A percentile compares a stretch with the other conserved stretches of the same genome.
Conservation (phyloP, 2,888 invertebrate species). For the Cataglyphis rosenhaueri region DNA sequence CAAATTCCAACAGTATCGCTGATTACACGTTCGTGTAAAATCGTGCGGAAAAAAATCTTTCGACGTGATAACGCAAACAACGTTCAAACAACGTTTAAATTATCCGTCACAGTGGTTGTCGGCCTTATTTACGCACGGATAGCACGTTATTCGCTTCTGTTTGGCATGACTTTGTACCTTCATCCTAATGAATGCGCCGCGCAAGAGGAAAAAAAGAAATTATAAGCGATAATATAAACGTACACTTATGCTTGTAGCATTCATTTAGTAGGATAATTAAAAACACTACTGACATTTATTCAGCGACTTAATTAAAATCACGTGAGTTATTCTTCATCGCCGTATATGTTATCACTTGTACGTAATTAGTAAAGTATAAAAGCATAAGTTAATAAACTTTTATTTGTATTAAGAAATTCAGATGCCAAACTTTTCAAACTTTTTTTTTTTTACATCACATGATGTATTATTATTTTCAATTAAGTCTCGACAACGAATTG, state of each 20-base stretch:
- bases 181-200: conserved; percentile 41
- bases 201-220: conserved; percentile 30
- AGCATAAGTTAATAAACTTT: background rate
- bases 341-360: conserved; percentile 34
- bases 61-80: conserved; percentile 11
- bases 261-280: conserved; percentile 44
- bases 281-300: conserved; percentile 42
- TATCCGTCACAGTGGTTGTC: conserved; percentile 16
- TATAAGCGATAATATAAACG: conserved; percentile 36
- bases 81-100: conserved; percentile 22
- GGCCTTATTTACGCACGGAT: conserved; percentile 19
- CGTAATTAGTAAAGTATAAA: conserved; percentile 32
- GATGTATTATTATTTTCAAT: background rate
- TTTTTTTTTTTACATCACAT: background rate
- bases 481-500: background rate
- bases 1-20: background rate
- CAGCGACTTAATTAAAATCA: conserved; percentile 37
- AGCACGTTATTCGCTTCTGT: conserved; percentile 35
- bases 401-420: conserved; percentile 26
- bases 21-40: conserved; percentile 14
- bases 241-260: conserved; percentile 47
- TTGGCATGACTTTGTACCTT: conserved; percentile 6
- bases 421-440: background rate
- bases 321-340: conserved; percentile 30
- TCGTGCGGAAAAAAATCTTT: background rate